Evolutionary conservation across 2,113 vertebrate species (phyloP).

Genomic region (Halcyon senegalensis): DNA sequence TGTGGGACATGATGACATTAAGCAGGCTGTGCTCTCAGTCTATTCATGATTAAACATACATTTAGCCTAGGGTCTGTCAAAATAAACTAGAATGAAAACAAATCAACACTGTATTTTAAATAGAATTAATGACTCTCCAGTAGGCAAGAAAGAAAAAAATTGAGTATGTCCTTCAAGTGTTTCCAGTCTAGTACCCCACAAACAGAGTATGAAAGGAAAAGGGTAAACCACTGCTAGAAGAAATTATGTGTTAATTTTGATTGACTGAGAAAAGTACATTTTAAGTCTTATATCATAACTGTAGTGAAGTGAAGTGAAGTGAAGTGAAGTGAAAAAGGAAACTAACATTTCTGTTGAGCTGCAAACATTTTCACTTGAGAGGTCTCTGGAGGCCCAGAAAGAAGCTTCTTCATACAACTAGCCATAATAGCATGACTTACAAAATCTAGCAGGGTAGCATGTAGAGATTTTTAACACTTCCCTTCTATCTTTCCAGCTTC

Average conservation of each 20-base stretch:
- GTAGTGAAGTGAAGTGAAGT: not conserved
- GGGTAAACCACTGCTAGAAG: not conserved
- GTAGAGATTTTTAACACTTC: not conserved
- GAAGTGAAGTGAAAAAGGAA: not conserved
- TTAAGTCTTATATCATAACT: not conserved
- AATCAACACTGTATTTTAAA: not conserved
- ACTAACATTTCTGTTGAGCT: not conserved
- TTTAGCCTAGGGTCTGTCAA: not conserved
- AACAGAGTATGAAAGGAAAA: not conserved
- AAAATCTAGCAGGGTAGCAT: not conserved
- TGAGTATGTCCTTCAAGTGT: not conserved
- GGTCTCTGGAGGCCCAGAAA: not conserved
- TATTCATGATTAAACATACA: not conserved
- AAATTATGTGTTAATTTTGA: not conserved
- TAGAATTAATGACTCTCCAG: not conserved
- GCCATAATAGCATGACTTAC: not conserved
- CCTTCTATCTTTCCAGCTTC: not conserved
- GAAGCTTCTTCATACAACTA: not conserved
- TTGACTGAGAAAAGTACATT: not conserved
- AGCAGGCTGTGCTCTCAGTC: not conserved
- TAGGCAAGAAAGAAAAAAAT: not conserved
- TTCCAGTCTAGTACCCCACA: not conserved
- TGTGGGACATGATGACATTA: not conserved
- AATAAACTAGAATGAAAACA: not conserved
- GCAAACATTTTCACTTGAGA: not conserved